phyloP scores from a whole-genome alignment of 2,888 invertebrate genomes.

The Syritta pipiens region DNA sequence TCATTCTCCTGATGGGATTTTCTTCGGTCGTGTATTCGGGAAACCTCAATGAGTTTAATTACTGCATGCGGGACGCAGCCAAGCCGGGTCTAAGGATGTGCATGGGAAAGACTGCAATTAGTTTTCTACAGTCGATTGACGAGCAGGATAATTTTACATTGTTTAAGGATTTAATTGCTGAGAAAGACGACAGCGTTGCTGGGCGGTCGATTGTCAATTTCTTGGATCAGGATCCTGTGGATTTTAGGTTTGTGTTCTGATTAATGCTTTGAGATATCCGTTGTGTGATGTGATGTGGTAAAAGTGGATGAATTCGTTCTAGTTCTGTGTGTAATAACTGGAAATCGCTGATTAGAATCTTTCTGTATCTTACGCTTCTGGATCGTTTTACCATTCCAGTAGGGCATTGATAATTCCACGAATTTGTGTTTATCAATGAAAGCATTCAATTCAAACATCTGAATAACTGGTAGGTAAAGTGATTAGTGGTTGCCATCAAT shows the following conservation, averaged over 20 bases:
- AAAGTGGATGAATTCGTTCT: not conserved
- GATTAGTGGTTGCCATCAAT: too few relatives aligned
- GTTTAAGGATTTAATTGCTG: conserved; percentile 83
- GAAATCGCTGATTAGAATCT: too few relatives aligned
- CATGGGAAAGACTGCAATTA: conserved; percentile 85
- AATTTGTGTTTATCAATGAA: too few relatives aligned
- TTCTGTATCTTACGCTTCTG: too few relatives aligned
- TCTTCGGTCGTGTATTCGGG: conserved; percentile 7
- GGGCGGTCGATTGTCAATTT: conserved; percentile 84
- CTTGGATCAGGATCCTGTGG: conserved; percentile 86
- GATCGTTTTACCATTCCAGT: too few relatives aligned
- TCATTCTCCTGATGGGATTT: not conserved
- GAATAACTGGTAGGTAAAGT: too few relatives aligned
- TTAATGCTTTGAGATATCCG: too few relatives aligned
- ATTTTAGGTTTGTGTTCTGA: conserved; percentile 81
- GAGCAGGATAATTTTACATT: conserved; percentile 84
- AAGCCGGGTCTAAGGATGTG: conserved; percentile 82
- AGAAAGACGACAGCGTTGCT: conserved; percentile 83
- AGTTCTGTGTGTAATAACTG: too few relatives aligned
- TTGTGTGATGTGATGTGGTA: conserved; percentile 33
- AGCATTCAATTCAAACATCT: too few relatives aligned
- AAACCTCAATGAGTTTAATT: conserved; percentile 74
- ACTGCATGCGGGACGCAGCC: conserved; percentile 80
- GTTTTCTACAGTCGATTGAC: conserved; percentile 84
- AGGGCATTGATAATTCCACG: too few relatives aligned